A percentile compares a stretch with the other conserved stretches of the same genome.
These are phyloP conservation scores for Aplysina aerophoba DNA, from an alignment of 37 sponge, comb jelly and placozoan species.

Conservation along the genomic window DNA sequence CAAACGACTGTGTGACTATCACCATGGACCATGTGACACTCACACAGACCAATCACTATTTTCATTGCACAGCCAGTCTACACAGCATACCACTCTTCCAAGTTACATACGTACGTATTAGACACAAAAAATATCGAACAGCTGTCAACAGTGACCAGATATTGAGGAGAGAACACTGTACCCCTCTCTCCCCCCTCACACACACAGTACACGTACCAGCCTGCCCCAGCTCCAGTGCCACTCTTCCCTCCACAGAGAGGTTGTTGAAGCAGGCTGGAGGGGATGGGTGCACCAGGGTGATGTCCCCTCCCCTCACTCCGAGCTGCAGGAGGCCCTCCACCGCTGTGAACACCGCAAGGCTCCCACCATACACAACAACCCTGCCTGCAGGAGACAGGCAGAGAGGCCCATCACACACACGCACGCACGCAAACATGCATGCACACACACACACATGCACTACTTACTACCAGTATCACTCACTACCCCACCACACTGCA, in stretches of 20 bases:
- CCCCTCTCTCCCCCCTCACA: neutral
- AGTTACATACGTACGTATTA: too few species aligned
- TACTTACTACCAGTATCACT: neutral
- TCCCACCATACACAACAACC: constrained; percentile 68
- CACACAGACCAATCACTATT: too few species aligned
- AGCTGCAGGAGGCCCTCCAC: constrained; percentile 53
- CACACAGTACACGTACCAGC: constrained; percentile 41
- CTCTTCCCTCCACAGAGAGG: constrained; percentile 46
- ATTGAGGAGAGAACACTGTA: too few species aligned
- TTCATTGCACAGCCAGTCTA: too few species aligned
- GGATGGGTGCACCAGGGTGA: constrained; percentile 56
- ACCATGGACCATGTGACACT: too few species aligned
- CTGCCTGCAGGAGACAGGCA: constrained; percentile 19
- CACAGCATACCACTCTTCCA: too few species aligned
- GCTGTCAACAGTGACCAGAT: too few species aligned
- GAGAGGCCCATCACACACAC: constrained; percentile 1
- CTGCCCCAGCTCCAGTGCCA: constrained; percentile 48
- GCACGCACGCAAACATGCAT: constrained; percentile 3
- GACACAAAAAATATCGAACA: too few species aligned
- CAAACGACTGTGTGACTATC: too few species aligned
- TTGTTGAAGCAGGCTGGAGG: constrained; percentile 62
- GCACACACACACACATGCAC: constrained; percentile 27
- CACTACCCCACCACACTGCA: neutral
- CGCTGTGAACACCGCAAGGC: constrained; percentile 56
- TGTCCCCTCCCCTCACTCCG: constrained; percentile 40